Base-by-base conservation (phyloP, 1,140 invertebrate species). In the Drosophila obscura region DNA sequence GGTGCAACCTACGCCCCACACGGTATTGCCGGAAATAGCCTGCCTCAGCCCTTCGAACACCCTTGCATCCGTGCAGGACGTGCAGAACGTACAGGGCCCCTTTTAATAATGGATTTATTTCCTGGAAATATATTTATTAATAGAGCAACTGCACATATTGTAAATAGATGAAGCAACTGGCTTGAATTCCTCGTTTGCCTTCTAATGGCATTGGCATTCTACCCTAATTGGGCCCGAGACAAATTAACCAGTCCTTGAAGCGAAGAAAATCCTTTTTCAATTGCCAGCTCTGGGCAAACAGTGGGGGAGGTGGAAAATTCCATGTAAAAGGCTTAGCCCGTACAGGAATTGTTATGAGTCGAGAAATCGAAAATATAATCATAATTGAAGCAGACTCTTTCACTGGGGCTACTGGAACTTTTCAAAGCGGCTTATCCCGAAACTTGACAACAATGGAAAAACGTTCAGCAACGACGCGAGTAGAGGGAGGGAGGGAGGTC, bases 381-480 rank as follows among this genome's bases (percentile, higher is more conserved):
- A 39, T 44, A 55, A 56, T 58, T 48, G 51, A 39, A 56, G 61
- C 56, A 44, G 72, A 63, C 66, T 66, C 64, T 87, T 61, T 82
- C 65, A 69, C 80, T 76, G 61, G 13, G 59, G 66, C 76, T 76
- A 75, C 80, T 68, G 61, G 73, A 83, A 83, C 66, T 73, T 65
- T 64, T 13, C 15, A 69, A 87, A 85, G 73, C 66, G 51, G 82
- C 82, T 85, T 85, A 81, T 62, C 78, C 73, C 68, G 59, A 59
- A 77, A 80, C 76, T 84, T 80, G 67, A 65, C 24, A 53, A 76
- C 53, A 80, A 65, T 46, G 48, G n/a, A 31, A 24, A 50, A 62
- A 57, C 59, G 41, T 45, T 49, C 31, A 4, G 48, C 8, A 51
- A 22, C 57, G 39, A 35, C 51, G 19, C 0, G 19, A 43, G 63